phyloP scores from a whole-genome alignment of 2,113 vertebrate species.

The Limanda limanda region DNA sequence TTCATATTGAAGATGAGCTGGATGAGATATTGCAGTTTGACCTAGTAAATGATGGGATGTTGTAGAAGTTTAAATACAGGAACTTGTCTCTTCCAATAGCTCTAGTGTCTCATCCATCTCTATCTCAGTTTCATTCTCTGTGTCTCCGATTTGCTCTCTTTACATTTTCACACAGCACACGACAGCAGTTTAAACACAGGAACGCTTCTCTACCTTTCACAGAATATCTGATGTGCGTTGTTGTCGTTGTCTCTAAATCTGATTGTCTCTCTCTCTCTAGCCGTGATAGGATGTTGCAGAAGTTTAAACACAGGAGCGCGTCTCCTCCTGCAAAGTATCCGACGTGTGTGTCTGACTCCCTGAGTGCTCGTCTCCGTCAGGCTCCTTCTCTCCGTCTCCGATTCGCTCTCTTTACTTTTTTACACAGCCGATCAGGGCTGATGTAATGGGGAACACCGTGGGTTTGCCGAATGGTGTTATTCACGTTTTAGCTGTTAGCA shows the following conservation, averaged over 20 bases:
- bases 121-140: not conserved
- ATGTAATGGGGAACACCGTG: constrained; percentile 69
- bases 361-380: not conserved
- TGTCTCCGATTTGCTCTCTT: constrained; percentile 17
- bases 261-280: not conserved
- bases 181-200: not conserved
- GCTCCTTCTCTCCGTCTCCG: constrained; percentile 2
- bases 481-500: constrained; percentile 77
- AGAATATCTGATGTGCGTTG: not conserved
- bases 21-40: constrained; percentile 49
- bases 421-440: constrained; percentile 64
- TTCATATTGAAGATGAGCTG: constrained; percentile 52
- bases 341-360: not conserved
- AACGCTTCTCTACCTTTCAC: not conserved
- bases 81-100: constrained; percentile 9
- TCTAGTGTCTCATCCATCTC: too few relatives aligned
- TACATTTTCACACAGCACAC: constrained; percentile 41
- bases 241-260: too few relatives aligned
- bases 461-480: constrained; percentile 70
- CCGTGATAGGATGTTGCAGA: not conserved
- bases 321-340: constrained; percentile 10
- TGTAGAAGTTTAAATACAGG: not conserved
- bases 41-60: not conserved
- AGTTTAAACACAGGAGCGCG: not conserved
- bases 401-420: constrained; percentile 43